Percentiles rank a stretch among this genome's conserved stretches.
These are phyloP conservation scores for Mechanitis mazaeus DNA, from an alignment of 2,888 invertebrate species.

Conservation along the genomic window DNA sequence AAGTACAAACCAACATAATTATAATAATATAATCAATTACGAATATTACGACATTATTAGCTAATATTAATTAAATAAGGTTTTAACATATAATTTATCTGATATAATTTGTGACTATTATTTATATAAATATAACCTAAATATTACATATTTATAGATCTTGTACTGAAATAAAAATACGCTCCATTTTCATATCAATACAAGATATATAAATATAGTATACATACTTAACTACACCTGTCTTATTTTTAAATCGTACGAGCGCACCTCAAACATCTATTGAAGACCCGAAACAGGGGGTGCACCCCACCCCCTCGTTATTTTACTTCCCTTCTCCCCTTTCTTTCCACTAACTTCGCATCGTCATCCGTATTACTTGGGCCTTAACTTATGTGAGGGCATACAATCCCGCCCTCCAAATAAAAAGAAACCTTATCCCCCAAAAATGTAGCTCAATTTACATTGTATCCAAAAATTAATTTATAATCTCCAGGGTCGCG, in stretches of 20 bases:
- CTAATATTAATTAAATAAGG: too few species aligned
- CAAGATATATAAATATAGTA: conserved; percentile 12
- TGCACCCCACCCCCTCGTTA: conserved; percentile 56
- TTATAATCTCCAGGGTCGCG: conserved; percentile 39
- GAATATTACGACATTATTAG: too few species aligned
- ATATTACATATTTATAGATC: not conserved
- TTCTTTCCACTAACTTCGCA: conserved; percentile 75
- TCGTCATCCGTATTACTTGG: conserved; percentile 76
- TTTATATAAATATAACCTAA: not conserved
- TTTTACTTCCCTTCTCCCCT: conserved; percentile 66
- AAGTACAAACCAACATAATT: too few species aligned
- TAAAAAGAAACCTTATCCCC: conserved; percentile 33
- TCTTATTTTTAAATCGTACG: conserved; percentile 63
- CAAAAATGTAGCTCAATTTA: conserved; percentile 30
- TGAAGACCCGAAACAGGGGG: conserved; percentile 75
- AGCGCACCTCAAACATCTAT: conserved; percentile 71
- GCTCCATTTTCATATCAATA: not conserved
- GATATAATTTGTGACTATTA: too few species aligned
- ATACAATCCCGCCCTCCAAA: conserved; percentile 36
- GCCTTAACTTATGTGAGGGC: conserved; percentile 73
- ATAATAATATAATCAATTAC: too few species aligned
- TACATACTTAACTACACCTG: conserved; percentile 54
- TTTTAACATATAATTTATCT: too few species aligned
- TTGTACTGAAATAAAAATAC: not conserved
- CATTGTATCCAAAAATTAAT: conserved; percentile 51